These are phyloP conservation scores for Kuschelorhynchus macadamiae DNA, from an alignment of 2,888 invertebrate genomes.

Conservation along the genomic window DNA sequence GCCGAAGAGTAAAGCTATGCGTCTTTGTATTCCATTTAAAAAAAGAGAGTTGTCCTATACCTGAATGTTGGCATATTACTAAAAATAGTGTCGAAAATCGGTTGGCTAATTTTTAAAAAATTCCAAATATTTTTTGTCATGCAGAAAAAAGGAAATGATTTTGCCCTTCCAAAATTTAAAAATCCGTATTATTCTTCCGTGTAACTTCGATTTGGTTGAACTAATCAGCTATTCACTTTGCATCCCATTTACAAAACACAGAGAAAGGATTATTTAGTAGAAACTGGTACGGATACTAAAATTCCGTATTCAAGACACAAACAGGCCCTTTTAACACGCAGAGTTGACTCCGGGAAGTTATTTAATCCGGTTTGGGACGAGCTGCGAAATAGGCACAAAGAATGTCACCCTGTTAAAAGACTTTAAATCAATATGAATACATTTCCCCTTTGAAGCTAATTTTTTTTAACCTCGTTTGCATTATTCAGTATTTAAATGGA, in stretches of 20 bases:
- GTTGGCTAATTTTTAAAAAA: no score
- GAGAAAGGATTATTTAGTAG: constrained; percentile 45
- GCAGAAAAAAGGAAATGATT: no score
- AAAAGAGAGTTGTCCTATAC: no score
- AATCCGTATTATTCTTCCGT: constrained; percentile 10
- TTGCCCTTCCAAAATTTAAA: neutral
- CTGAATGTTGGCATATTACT: no score
- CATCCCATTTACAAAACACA: constrained; percentile 43
- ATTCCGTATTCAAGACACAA: constrained; percentile 43
- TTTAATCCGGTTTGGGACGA: constrained; percentile 41
- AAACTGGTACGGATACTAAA: constrained; percentile 32
- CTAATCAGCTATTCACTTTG: constrained; percentile 42
- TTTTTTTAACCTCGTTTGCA: constrained; percentile 9
- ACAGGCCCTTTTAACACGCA: constrained; percentile 44
- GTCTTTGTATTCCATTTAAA: no score
- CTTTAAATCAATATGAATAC: constrained; percentile 37
- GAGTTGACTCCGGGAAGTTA: constrained; percentile 43
- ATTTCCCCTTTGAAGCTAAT: constrained; percentile 9
- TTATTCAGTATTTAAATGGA: constrained; percentile 18
- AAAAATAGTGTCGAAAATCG: no score
- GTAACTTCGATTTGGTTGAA: constrained; percentile 9
- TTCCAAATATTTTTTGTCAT: no score
- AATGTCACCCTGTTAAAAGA: constrained; percentile 28
- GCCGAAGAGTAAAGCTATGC: no score
- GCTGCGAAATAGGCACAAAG: constrained; percentile 41